Conservation (phyloP, 2,888 invertebrate species). For the Leistus spinibarbis region DNA sequence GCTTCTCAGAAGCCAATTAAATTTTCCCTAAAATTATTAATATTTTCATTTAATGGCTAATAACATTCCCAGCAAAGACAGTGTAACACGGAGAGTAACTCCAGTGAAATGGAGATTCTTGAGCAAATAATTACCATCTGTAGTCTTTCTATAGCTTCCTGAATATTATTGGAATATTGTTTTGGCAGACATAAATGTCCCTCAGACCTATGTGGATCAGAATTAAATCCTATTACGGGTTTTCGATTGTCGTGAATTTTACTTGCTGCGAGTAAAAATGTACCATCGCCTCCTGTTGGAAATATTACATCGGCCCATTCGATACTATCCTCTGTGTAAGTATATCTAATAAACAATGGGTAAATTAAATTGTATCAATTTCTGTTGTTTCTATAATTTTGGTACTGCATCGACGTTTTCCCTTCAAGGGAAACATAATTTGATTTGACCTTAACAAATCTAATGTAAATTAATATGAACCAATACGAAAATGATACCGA, state of each 20-base stretch:
- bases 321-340: constrained; percentile 71
- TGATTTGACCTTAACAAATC: no score
- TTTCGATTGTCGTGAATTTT: constrained; percentile 76
- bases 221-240: constrained; percentile 97
- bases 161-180: constrained; percentile 80
- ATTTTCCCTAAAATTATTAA: constrained; percentile 69
- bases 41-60: background rate
- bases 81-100: background rate
- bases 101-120: constrained; percentile 4
- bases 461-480: no score
- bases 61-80: no score
- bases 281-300: constrained; percentile 95
- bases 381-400: no score
- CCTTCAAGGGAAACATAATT: no score
- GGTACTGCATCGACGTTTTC: no score
- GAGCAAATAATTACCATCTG: constrained; percentile 64
- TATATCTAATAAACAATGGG: constrained; percentile 54
- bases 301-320: constrained; percentile 91
- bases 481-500: no score
- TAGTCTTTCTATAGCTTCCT: constrained; percentile 77
- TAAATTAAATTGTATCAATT: no score
- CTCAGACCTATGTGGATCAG: constrained; percentile 91
- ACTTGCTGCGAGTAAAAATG: constrained; percentile 92
- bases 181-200: constrained; percentile 91
- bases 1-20: constrained; percentile 85